Percentiles rank a stretch among this genome's conserved stretches.
These are phyloP conservation scores for Ia io DNA, from an alignment of 2,113 vertebrate species.

Conservation along the genomic window DNA sequence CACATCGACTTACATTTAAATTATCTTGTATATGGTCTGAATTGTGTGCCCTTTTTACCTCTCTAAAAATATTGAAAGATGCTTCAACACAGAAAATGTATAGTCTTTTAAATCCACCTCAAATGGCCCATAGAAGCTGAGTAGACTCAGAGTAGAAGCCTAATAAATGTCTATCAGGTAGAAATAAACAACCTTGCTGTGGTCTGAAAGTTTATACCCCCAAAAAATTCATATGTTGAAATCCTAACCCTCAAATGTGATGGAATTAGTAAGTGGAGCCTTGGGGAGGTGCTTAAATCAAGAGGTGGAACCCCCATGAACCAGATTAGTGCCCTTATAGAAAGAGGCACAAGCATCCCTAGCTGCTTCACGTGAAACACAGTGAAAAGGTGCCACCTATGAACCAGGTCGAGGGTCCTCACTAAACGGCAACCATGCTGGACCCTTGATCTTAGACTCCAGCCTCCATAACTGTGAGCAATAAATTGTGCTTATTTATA, in stretches of 20 bases:
- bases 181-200: not conserved
- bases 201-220: not conserved
- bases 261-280: not conserved
- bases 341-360: not conserved
- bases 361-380: not conserved
- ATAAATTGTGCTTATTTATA: too few species aligned
- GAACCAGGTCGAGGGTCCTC: not conserved
- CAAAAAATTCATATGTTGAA: not conserved
- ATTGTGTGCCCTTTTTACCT: not conserved
- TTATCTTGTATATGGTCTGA: not conserved
- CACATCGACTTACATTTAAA: not conserved
- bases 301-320: not conserved
- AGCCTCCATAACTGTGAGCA: too few species aligned
- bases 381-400: not conserved
- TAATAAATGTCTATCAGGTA: not conserved
- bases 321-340: not conserved
- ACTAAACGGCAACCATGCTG: too few species aligned
- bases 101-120: not conserved
- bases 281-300: not conserved
- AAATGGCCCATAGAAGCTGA: not conserved
- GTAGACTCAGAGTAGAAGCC: not conserved
- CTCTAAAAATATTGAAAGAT: not conserved
- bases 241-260: not conserved
- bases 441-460: not conserved
- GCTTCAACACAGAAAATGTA: not conserved